Conservation (phyloP, 2,888 invertebrate species). For the Cecidostiba fungosa region DNA sequence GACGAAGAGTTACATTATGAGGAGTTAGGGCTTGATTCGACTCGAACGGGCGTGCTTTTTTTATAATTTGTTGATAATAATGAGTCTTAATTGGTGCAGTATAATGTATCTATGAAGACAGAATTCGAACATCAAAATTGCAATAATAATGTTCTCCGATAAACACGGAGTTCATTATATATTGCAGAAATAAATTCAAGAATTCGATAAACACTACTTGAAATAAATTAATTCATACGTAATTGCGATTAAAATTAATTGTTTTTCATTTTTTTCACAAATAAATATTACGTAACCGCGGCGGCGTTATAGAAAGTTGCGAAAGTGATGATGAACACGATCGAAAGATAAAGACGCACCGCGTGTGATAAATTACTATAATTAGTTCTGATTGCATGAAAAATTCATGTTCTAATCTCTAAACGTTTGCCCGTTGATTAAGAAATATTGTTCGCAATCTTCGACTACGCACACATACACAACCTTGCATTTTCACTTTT, state of each 20-base stretch:
- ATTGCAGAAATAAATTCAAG: no score
- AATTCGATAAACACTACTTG: no score
- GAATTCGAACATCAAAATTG: neutral
- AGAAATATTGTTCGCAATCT: slow-evolving; percentile 40
- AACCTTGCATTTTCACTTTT: no score
- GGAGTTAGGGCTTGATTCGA: neutral
- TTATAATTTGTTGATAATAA: neutral
- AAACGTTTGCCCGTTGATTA: slow-evolving; percentile 31
- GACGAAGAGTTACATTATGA: neutral
- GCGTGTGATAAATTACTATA: slow-evolving; percentile 26
- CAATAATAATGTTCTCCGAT: neutral
- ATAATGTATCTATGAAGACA: neutral
- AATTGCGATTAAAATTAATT: no score
- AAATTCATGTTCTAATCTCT: slow-evolving; percentile 20
- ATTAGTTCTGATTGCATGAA: slow-evolving; percentile 45
- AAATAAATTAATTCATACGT: no score
- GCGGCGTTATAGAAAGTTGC: slow-evolving; percentile 8
- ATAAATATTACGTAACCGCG: neutral
- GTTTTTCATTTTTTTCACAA: neutral
- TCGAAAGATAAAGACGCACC: slow-evolving; percentile 21
- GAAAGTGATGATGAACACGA: slow-evolving; percentile 28
- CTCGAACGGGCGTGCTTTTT: neutral
- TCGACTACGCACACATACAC: no score
- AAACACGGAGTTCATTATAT: neutral
- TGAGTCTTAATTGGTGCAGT: neutral